Evolutionary conservation across 2,888 invertebrate genomes (phyloP), one percentile per base, ranked within the genome.

Genomic region (Drosophila monieri): DNA sequence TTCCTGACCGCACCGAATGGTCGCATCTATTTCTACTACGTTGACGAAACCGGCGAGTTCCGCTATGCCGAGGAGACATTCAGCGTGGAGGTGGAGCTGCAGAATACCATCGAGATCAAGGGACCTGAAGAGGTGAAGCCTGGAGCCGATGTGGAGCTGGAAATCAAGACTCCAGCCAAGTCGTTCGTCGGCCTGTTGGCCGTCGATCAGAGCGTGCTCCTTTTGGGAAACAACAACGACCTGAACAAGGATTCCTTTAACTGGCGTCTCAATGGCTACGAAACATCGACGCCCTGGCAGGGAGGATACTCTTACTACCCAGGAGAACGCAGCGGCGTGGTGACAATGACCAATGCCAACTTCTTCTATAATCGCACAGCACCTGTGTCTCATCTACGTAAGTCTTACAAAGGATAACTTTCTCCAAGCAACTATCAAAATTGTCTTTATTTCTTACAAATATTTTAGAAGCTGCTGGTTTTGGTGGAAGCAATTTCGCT

Each of bases 171-270:
- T 0, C 95, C 95, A 81, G 95, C 97, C 0, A 95, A 97, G 81
- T 97, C 98, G 0, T 95, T 95, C 78, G 95, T 98, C 3, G 98
- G 97, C 1, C 92, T 99, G 6, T 91, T 98, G 74, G 98, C 97
- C 0, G 95, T 97, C 2, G 98, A 99, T 91, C 95, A 97, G 90
- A 95, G 95, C 88, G 95, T 96, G 1, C 90, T 95, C 2, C 89
- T 95, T 2, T 92, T 97, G 43, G 95, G 95, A 86, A 92, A 93
- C 30, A 96, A 96, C 51, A 91, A 92, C 52, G 93, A 93, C 74
- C 67, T 93, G 1, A 89, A 88, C 1, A 89, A 93, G 90, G 91
- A 93, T 18, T 91, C 93, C 81, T 93, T 96, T 0, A 90, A 93
- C 35, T 92, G 93, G 73, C 95, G 95, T 73, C 85, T 96, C 47